A percentile compares a stretch with the other conserved stretches of the same genome.
phyloP scores from a whole-genome alignment of 1,140 invertebrate genomes.

The Palaemon carinicauda region DNA sequence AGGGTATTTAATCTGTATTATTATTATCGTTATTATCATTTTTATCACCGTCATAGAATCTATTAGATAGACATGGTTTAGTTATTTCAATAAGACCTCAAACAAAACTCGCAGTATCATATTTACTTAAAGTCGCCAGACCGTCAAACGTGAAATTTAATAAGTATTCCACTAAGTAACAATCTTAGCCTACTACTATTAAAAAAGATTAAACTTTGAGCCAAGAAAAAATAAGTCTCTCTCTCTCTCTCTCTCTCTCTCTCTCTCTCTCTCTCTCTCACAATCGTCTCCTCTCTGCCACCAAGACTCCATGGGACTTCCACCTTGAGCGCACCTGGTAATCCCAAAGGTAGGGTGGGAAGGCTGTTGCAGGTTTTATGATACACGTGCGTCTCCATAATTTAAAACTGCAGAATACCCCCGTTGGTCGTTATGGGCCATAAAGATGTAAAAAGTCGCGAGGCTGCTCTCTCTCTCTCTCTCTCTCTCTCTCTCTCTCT shows the following conservation, averaged over 20 bases:
- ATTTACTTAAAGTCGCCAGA: no score
- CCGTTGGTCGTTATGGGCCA: conserved; percentile 43
- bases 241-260: background rate
- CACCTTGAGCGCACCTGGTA: background rate
- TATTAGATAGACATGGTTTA: no score
- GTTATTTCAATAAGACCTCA: background rate
- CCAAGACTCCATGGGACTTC: background rate
- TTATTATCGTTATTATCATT: no score
- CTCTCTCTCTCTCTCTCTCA: background rate
- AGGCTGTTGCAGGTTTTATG: conserved; percentile 39
- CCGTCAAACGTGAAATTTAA: no score
- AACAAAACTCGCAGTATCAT: no score
- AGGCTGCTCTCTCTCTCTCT: conserved; percentile 19
- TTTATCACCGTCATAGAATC: no score
- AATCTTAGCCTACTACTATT: background rate
- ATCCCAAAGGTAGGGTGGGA: background rate
- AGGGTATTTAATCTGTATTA: background rate
- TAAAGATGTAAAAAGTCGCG: conserved; percentile 53
- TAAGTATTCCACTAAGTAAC: no score
- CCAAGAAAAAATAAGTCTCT: background rate
- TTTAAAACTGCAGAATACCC: conserved; percentile 55
- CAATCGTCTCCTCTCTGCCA: background rate
- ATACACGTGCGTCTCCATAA: conserved; percentile 54
- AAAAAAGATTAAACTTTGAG: no score
- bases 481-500: background rate